Evolutionary conservation across 1,140 invertebrate genomes (phyloP), one percentile per base, ranked within the genome.

Genomic region (Philopotamus ludificatus): DNA sequence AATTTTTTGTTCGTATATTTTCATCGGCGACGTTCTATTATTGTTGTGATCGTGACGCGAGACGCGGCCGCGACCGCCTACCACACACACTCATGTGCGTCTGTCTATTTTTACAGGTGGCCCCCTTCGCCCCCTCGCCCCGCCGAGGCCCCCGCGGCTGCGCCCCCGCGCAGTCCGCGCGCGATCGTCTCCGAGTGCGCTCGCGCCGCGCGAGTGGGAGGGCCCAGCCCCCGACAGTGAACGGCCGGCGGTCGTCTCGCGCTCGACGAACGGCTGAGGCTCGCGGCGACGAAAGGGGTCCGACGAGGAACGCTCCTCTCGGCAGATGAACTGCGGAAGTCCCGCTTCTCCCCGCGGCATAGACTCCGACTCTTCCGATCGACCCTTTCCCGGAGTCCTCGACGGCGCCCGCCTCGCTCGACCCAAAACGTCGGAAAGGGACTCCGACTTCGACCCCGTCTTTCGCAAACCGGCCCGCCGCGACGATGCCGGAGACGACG

Each of bases 51-150:
- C n/a, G n/a, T n/a, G n/a, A n/a, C n/a, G n/a, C n/a, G n/a, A n/a
- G n/a, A 20, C 54, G 28, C 25, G 3, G 10, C 16, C 34, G 28
- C 54, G 18, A 10, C 12, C 54, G 28, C 7, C 15, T 18, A 15
- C 45, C 7, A 15, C 20, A 20, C n/a, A n/a, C 3, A 10, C 23
- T 53, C 9, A 26, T n/a, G n/a, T 47, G 57, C 57, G 57, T 18
- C 41, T 26, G 42, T 60, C 42, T 51, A 50, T 51, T 51, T 50
- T 62, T 53, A 62, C 47, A 62, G 60, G 60, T 53, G 60, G 47
- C 47, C 45, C 26, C 49, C n/a, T n/a, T n/a, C n/a, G n/a, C n/a
- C 16, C 49, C 47, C 16, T 15, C 45, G 45, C 4, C 7, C 45
- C 15, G 4, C 51, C 10, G 22, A 39, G 16, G 18, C 26, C 55